phyloP scores from a whole-genome alignment of 2,888 invertebrate genomes.

The Clivina fossor region DNA sequence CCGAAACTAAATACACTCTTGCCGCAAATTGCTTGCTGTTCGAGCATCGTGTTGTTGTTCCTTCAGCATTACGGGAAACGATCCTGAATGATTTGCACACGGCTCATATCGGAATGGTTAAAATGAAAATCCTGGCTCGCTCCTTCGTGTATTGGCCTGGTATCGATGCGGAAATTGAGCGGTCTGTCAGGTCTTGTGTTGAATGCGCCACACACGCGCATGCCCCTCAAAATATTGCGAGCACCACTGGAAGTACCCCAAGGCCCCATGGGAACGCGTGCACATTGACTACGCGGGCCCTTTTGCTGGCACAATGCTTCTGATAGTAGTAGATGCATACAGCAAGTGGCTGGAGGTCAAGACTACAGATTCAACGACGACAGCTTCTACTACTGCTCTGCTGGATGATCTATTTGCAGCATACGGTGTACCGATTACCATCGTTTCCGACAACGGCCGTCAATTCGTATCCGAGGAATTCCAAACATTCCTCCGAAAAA shows the following conservation, averaged over 20 bases:
- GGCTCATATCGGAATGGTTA: constrained; percentile 41
- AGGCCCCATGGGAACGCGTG: constrained; percentile 41
- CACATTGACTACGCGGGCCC: constrained; percentile 46
- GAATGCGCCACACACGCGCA: constrained; percentile 35
- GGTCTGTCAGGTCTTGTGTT: constrained; percentile 36
- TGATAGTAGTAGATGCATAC: constrained; percentile 38
- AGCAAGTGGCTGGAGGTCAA: constrained; percentile 40
- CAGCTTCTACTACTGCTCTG: constrained; percentile 31
- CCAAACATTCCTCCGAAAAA: constrained; percentile 22
- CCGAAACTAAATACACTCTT: constrained; percentile 27
- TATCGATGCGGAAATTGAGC: constrained; percentile 42
- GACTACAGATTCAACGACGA: constrained; percentile 35
- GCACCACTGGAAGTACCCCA: constrained; percentile 41
- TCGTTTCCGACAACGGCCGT: constrained; percentile 39
- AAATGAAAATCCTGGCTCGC: constrained; percentile 42
- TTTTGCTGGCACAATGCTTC: constrained; percentile 30
- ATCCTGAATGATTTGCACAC: constrained; percentile 39
- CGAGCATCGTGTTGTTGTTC: constrained; percentile 37
- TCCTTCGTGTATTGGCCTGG: constrained; percentile 40
- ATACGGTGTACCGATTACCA: constrained; percentile 35
- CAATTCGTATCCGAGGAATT: constrained; percentile 37
- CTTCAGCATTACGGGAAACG: constrained; percentile 26
- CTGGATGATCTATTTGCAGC: constrained; percentile 35
- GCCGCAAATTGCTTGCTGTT: constrained; percentile 34
- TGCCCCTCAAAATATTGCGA: constrained; percentile 34